These are phyloP conservation scores for Argentina silus DNA, from an alignment of 2,797 vertebrate species.

Conservation along the genomic window DNA sequence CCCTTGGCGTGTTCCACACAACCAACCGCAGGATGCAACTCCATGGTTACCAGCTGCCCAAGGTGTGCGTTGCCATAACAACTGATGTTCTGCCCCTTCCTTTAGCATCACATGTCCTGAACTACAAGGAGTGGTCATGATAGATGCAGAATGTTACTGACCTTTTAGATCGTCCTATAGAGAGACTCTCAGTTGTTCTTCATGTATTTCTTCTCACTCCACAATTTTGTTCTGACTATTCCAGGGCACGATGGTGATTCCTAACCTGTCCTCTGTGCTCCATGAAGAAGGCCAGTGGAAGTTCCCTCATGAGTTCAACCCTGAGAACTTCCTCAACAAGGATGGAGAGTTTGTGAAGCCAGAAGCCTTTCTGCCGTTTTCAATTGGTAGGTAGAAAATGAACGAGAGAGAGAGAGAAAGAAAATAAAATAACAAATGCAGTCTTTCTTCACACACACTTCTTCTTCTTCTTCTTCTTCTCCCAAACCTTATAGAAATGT, in stretches of 20 bases:
- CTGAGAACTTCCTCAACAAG: slow-evolving; percentile 37
- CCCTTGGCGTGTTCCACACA: slow-evolving; percentile 38
- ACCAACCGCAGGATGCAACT: slow-evolving; percentile 32
- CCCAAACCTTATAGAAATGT: no score
- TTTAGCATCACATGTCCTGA: neutral
- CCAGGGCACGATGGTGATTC: slow-evolving; percentile 45
- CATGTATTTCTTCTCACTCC: neutral
- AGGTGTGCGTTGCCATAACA: slow-evolving; percentile 20
- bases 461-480: no score
- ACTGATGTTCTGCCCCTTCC: neutral
- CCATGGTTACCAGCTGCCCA: slow-evolving; percentile 42
- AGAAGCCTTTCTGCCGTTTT: slow-evolving; percentile 45
- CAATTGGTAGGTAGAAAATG: slow-evolving; percentile 24
- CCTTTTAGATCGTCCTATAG: no score
- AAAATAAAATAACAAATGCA: neutral
- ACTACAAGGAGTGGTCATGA: neutral
- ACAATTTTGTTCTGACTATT: neutral
- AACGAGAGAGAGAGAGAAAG: neutral
- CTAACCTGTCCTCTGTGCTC: slow-evolving; percentile 42
- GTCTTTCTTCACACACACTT: no score
- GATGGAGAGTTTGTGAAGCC: slow-evolving; percentile 35
- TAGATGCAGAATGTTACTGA: neutral
- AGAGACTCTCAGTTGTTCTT: neutral
- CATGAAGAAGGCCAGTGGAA: slow-evolving; percentile 40
- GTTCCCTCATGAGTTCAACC: slow-evolving; percentile 43